Evolutionary conservation across 2,113 vertebrate genomes (phyloP).

Genomic region (Piliocolobus tephrosceles): DNA sequence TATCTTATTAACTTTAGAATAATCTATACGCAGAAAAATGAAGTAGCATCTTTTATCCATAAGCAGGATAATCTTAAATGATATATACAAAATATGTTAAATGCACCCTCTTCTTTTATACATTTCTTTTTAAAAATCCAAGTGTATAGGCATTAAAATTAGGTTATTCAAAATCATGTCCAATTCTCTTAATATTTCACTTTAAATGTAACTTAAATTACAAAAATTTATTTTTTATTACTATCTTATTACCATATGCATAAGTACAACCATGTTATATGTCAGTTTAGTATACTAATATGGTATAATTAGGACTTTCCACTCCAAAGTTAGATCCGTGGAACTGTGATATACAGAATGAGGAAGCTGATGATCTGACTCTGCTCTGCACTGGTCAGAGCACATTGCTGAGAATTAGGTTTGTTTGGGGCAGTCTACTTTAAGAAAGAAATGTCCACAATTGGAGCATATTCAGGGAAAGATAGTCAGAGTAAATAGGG

Average conservation of each 20-base stretch:
- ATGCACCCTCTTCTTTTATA: background rate
- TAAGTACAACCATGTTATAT: background rate
- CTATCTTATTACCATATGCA: background rate
- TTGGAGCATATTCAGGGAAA: background rate
- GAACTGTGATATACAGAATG: background rate
- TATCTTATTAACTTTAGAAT: background rate
- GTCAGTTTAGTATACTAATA: background rate
- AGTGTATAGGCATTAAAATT: background rate
- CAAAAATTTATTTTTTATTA: background rate
- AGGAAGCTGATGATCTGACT: background rate
- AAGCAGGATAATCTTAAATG: conserved; percentile 13
- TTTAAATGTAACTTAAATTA: background rate
- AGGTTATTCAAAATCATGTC: background rate
- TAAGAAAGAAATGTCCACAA: background rate
- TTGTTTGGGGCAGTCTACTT: background rate
- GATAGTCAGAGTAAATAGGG: background rate
- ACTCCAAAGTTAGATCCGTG: background rate
- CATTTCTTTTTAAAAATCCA: background rate
- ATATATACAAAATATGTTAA: background rate
- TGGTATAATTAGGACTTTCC: background rate
- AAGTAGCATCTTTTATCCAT: background rate
- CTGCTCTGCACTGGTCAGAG: background rate
- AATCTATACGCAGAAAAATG: background rate
- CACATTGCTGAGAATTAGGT: background rate
- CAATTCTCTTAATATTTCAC: conserved; percentile 10